phyloP scores from a whole-genome alignment of 2,888 invertebrate species.

The Peribatodes rhomboidaria region DNA sequence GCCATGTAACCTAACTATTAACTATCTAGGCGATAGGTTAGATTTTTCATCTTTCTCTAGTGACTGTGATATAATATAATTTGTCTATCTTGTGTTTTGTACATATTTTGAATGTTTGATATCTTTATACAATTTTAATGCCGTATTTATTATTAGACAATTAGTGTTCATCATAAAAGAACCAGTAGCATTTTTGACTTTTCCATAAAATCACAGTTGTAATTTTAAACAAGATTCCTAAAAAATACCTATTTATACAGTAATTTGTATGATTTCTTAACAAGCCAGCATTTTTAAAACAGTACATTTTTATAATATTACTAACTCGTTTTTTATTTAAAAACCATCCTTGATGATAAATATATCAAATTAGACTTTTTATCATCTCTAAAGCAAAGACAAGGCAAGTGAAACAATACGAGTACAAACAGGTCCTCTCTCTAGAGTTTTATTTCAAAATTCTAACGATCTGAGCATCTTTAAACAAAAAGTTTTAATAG shows the following conservation, averaged over 20 bases:
- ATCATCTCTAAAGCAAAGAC: too few species aligned
- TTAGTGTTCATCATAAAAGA: slow-evolving; percentile 40
- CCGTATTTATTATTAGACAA: slow-evolving; percentile 65
- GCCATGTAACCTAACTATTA: slow-evolving; percentile 68
- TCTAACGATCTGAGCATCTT: too few species aligned
- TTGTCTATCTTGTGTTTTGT: slow-evolving; percentile 76
- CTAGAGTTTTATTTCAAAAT: not conserved
- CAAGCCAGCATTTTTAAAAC: slow-evolving; percentile 66
- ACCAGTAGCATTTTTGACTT: slow-evolving; percentile 56
- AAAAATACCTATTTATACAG: slow-evolving; percentile 53
- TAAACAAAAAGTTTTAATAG: too few species aligned
- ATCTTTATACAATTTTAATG: slow-evolving; percentile 84
- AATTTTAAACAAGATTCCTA: slow-evolving; percentile 62
- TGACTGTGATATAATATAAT: slow-evolving; percentile 86
- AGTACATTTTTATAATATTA: slow-evolving; percentile 60
- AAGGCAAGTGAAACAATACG: too few species aligned
- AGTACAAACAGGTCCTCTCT: not conserved
- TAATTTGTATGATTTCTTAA: slow-evolving; percentile 67
- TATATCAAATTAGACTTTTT: too few species aligned
- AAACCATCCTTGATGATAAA: too few species aligned
- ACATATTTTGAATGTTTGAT: slow-evolving; percentile 82
- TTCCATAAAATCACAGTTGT: slow-evolving; percentile 28
- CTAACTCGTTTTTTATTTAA: slow-evolving; percentile 29
- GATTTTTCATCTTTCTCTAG: slow-evolving; percentile 80
- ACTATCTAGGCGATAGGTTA: slow-evolving; percentile 62